Base-by-base conservation (phyloP, 2,113 vertebrate species). In the Aptenodytes forsteri region DNA sequence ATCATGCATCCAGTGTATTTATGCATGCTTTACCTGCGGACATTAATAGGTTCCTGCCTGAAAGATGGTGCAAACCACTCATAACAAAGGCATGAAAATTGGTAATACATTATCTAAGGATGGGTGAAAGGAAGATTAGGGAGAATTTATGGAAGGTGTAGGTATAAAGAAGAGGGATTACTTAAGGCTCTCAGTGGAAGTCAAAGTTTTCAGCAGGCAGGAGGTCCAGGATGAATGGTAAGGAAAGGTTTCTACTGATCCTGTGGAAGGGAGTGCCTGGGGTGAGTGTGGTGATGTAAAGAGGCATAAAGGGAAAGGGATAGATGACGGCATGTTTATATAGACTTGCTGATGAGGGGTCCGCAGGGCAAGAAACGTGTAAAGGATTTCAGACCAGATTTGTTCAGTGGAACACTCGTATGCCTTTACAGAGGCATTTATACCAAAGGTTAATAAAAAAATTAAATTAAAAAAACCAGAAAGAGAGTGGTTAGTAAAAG, bases 391-490 rank as follows among this genome's bases (percentile, higher is more conserved):
- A 71, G 40, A 76, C 7, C 26, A 76, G 19, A 23, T 61, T 71
- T 71, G 23, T 69, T 38, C 16, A 54, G 64, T 25, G 38, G 8
- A 20, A 55, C 20, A 49, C 25, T n/a, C 1, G 1, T 29, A 64
- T 64, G 27, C n/a, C 47, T 80, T 85, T 61, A 42, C 23, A 59
- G 44, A 77, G 34, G 20, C 11, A 42, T n/a, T 91, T 55, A 44
- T 76, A 73, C 11, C 16, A 70, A 69, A 73, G 6, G 7, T 46
- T 54, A 83, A 79, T 70, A 36, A 50, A 83, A 32, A 38, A 87
- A 34, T 5, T 2, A 50, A 38, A n/a, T 54, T 27, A 0, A 64
- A 76, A 58, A 76, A 69, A 13, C 0, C 27, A 55, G 22, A 32
- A 29, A 50, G 9, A 8, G 2, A 47, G 47, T 16, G 20, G 7